These are phyloP conservation scores for Synchiropus splendidus DNA, from an alignment of 2,113 vertebrate species.

Conservation along the genomic window DNA sequence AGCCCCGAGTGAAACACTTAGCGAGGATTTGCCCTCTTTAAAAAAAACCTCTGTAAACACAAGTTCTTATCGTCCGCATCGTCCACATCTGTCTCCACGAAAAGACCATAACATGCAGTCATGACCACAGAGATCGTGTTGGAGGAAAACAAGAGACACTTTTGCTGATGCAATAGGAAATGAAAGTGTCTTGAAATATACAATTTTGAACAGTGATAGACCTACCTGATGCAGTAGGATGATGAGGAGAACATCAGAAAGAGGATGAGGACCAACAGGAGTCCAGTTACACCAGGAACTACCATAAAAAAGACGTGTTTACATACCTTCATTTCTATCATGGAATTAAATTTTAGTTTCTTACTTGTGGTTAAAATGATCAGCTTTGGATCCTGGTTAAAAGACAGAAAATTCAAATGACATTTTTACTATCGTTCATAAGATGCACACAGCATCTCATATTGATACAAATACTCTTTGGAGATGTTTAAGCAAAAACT, in stretches of 20 bases:
- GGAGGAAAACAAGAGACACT: too few relatives aligned
- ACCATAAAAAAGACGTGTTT: conserved; percentile 11
- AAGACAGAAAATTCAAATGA: conserved; percentile 8
- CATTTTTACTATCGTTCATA: too few relatives aligned
- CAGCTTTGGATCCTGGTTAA: conserved; percentile 76
- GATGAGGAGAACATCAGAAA: conserved; percentile 93
- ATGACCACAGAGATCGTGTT: too few relatives aligned
- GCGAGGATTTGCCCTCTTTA: conserved; percentile 25
- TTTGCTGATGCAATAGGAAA: too few relatives aligned
- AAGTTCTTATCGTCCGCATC: conserved; percentile 4
- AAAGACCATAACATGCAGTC: conserved; percentile 12
- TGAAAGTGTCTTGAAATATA: too few relatives aligned
- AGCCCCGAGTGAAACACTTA: conserved; percentile 35
- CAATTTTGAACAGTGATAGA: too few relatives aligned
- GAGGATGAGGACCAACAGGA: conserved; percentile 86
- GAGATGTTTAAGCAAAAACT: too few relatives aligned
- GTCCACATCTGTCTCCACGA: conserved; percentile 6
- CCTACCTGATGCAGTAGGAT: conserved; percentile 82
- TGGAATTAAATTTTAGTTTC: conserved; percentile 8
- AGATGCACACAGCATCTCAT: too few relatives aligned
- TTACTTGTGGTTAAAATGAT: conserved; percentile 86
- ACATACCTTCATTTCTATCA: conserved; percentile 1
- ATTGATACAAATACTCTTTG: too few relatives aligned
- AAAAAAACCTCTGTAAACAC: conserved; percentile 2
- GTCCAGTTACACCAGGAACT: conserved; percentile 91